These are phyloP conservation scores for Pterocles burchelli DNA, from an alignment of 2,113 vertebrate species.

Conservation along the genomic window DNA sequence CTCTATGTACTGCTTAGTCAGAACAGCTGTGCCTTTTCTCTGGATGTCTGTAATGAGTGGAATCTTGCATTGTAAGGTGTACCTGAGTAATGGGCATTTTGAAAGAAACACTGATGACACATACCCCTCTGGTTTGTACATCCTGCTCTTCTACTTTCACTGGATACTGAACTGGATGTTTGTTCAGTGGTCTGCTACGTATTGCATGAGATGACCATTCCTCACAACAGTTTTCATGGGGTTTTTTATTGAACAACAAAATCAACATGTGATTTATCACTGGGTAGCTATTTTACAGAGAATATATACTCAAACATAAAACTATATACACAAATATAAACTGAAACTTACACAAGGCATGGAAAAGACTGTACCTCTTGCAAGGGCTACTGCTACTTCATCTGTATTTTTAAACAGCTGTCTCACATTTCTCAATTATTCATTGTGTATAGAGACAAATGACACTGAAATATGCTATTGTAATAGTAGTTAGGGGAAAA, in stretches of 20 bases:
- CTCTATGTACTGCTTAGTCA: background rate
- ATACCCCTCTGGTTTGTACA: background rate
- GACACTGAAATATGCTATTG: background rate
- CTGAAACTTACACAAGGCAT: background rate
- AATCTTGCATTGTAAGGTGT: background rate
- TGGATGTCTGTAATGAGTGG: background rate
- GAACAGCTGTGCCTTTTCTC: background rate
- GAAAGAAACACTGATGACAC: background rate
- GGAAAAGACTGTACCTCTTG: background rate
- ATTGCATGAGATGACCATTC: background rate
- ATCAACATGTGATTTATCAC: background rate
- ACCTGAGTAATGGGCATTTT: background rate
- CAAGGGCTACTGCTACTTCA: background rate
- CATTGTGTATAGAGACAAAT: background rate
- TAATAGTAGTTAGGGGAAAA: background rate
- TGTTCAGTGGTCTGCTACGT: background rate
- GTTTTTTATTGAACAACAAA: background rate
- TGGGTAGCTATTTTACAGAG: background rate
- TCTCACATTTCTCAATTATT: background rate
- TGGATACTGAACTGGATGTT: background rate
- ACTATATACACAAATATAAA: background rate
- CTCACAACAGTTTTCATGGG: background rate
- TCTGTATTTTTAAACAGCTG: background rate
- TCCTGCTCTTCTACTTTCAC: background rate
- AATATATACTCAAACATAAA: background rate